phyloP scores from a whole-genome alignment of 1,140 invertebrate species.

The Trypoxylus dichotomus region DNA sequence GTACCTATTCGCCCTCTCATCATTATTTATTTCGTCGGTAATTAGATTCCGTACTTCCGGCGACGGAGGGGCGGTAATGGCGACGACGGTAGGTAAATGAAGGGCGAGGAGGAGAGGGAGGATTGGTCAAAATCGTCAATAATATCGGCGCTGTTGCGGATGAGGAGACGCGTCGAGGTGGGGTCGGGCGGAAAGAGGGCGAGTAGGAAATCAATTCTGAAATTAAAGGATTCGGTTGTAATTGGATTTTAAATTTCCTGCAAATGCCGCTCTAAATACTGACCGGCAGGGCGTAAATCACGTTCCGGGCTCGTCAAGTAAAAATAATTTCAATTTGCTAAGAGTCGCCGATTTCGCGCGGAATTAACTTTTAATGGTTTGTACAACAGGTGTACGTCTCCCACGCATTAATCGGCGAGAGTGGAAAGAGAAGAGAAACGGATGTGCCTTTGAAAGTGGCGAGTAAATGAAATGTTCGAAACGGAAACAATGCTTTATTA shows the following conservation, averaged over 20 bases:
- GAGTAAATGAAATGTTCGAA: too few relatives aligned
- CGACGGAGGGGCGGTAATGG: neutral
- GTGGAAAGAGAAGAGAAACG: neutral
- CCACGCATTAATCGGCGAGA: neutral
- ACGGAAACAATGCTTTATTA: too few relatives aligned
- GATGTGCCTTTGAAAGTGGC: too few relatives aligned
- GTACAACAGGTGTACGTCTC: neutral
- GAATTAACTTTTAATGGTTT: slow-evolving; percentile 7
- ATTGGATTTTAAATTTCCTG: slow-evolving; percentile 7
- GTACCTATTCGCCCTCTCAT: neutral
- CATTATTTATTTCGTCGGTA: slow-evolving; percentile 1
- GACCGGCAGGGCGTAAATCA: neutral
- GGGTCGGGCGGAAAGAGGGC: neutral
- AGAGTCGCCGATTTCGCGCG: neutral
- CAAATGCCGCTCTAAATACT: neutral
- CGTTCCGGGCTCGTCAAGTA: neutral
- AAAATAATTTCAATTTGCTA: slow-evolving; percentile 8
- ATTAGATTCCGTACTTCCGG: neutral
- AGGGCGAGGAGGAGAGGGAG: neutral
- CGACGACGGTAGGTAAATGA: too few relatives aligned
- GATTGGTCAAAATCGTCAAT: neutral
- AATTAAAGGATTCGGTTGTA: neutral
- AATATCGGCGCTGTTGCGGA: neutral
- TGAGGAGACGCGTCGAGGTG: neutral
- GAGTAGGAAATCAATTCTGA: slow-evolving; percentile 6